Base-by-base conservation (phyloP, 1,140 invertebrate genomes). In the Aphaenogaster rudis region DNA sequence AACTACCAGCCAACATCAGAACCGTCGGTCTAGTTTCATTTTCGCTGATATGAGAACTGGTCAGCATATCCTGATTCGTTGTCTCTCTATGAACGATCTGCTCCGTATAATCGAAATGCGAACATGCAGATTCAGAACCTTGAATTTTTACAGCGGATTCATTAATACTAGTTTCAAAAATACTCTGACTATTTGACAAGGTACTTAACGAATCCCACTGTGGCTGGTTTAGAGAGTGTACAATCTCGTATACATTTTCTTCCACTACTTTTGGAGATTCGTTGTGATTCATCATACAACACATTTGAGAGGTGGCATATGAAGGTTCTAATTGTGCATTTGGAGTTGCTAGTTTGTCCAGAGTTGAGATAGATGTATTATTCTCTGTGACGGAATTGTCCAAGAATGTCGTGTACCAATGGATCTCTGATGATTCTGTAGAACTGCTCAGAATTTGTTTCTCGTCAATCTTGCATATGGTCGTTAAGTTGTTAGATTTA, bases 21-120 rank as follows among this genome's bases (percentile, higher is more conserved):
- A 96, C 96, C 3, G 96, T 96, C 0, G 96, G 96, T 72, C 96
- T 95, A 5, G 94, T 95, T 72, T 96, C 94, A 80, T 96, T 96
- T 88, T 96, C 95, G 74, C 85, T 93, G 28, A 81, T 91, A 79
- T 74, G 54, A 64, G 72, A 63, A 3, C 39, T 86, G 2, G 42
- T 21, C 3, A 61, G 39, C 1, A 33, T 28, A 50, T 50, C n/a
- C 17, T 87, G 57, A 50, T 69, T 82, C 15, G 17, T 21, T 59
- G 48, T 33, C n/a, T 82, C 63, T 9, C 52, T 78, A 52, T 42
- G 72, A 66, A 33, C 0, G 33, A 57, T 5, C 39, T 64, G 13
- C 3, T 63, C 15, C n/a, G 80, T 13, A 7, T 7, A 57, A 48
- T 85, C 36, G 36, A 36, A 17, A 57, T 42, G 13, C 5, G 9